A percentile compares a stretch with the other conserved stretches of the same genome.
phyloP scores from a whole-genome alignment of 2,113 vertebrate genomes.

The Onychostruthus taczanowskii region DNA sequence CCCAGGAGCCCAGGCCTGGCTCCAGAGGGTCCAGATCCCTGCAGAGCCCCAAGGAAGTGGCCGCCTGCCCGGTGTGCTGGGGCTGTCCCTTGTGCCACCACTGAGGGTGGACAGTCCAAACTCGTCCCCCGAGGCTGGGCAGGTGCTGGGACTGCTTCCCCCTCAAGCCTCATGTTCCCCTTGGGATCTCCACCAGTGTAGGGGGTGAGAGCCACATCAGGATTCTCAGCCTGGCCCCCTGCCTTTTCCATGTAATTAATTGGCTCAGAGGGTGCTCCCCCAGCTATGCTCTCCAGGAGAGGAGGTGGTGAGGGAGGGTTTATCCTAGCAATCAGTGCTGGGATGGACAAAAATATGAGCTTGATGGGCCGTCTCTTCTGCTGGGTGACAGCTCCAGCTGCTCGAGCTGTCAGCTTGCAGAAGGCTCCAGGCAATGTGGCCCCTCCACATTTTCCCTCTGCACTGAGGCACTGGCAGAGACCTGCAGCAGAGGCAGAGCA shows the following conservation, averaged over 20 bases:
- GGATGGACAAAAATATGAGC: neutral
- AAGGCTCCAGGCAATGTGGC: neutral
- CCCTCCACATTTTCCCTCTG: neutral
- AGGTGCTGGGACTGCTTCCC: neutral
- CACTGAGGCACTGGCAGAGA: neutral
- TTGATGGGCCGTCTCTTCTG: neutral
- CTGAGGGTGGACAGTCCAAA: neutral
- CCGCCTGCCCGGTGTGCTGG: neutral
- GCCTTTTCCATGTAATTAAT: neutral
- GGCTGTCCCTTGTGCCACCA: neutral
- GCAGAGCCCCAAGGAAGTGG: neutral
- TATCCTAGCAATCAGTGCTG: neutral
- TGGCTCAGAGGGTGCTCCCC: neutral
- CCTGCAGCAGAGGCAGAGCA: neutral
- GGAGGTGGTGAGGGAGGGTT: neutral
- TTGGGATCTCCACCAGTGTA: neutral
- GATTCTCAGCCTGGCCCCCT: neutral
- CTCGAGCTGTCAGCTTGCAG: neutral
- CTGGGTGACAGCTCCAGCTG: conserved; percentile 49
- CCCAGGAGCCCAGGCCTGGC: neutral
- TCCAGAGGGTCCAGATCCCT: rapidly evolving
- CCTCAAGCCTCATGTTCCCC: neutral
- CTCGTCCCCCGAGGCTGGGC: neutral
- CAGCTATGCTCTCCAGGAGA: neutral
- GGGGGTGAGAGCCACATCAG: neutral